These are phyloP conservation scores for Potamarius usumacintae DNA, from an alignment of 2,113 vertebrate species.

Conservation along the genomic window DNA sequence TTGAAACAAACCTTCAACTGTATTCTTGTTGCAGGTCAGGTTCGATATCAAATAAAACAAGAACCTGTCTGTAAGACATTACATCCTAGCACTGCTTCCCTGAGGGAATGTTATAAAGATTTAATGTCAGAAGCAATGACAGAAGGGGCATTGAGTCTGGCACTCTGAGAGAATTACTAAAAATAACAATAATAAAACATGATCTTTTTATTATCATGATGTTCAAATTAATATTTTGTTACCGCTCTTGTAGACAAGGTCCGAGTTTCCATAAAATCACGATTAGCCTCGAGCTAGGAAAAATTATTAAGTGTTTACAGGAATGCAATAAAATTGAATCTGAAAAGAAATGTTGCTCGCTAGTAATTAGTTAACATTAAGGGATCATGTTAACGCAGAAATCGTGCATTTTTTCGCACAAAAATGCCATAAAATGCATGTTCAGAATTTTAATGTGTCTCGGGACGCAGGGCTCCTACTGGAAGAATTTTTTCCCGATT, in stretches of 20 bases:
- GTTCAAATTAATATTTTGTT: neutral
- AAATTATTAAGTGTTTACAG: neutral
- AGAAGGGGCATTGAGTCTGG: conserved; percentile 33
- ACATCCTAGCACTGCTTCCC: conserved; percentile 50
- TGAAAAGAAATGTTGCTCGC: neutral
- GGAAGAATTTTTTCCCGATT: too few species aligned
- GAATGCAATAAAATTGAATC: neutral
- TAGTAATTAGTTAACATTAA: neutral
- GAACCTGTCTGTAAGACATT: conserved; percentile 28
- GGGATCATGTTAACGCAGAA: too few species aligned
- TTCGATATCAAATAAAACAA: neutral
- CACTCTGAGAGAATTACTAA: conserved; percentile 16
- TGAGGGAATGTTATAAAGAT: conserved; percentile 48
- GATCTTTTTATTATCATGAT: neutral
- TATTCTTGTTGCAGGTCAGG: neutral
- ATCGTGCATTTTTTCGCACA: too few species aligned
- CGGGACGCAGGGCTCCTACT: too few species aligned
- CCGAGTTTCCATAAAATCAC: neutral
- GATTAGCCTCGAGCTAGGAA: neutral
- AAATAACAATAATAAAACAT: conserved; percentile 6
- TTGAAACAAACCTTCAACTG: neutral
- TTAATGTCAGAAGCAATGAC: conserved; percentile 42
- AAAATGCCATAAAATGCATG: too few species aligned
- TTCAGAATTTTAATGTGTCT: too few species aligned
- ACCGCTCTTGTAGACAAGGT: neutral